phyloP scores from a whole-genome alignment of 2,797 vertebrate species.

The Myotis vivesi region DNA sequence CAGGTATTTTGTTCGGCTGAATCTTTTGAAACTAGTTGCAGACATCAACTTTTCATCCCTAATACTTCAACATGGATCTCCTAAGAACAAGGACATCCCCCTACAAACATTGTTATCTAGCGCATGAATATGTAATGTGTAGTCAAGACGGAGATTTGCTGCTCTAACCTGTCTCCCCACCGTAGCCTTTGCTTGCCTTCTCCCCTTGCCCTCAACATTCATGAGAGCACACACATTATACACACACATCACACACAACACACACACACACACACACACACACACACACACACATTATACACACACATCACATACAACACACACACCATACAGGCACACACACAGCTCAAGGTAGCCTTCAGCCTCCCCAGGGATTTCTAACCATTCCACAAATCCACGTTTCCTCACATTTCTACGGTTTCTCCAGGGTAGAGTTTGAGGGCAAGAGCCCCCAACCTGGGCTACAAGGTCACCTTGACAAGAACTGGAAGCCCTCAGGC shows the following conservation, averaged over 20 bases:
- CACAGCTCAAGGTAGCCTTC: not conserved
- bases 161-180: not conserved
- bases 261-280: too few relatives aligned
- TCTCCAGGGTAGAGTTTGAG: not conserved
- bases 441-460: not conserved
- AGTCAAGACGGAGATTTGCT: not conserved
- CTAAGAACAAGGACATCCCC: not conserved
- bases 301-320: not conserved
- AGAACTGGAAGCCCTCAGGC: not conserved
- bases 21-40: not conserved
- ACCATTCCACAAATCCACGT: not conserved
- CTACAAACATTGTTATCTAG: not conserved
- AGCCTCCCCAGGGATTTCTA: not conserved
- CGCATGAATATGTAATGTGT: not conserved
- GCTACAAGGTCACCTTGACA: conserved; percentile 17
- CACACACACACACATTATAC: not conserved
- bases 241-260: not conserved
- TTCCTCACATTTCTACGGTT: not conserved
- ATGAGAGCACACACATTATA: not conserved
- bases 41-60: not conserved
- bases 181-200: not conserved
- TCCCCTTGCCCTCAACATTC: not conserved
- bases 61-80: not conserved
- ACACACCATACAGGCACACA: not conserved
- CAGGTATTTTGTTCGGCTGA: not conserved